A percentile compares a stretch with the other conserved stretches of the same genome.
Evolutionary conservation across 1,140 invertebrate species (phyloP).

Genomic region (Drosophila punjabiensis): DNA sequence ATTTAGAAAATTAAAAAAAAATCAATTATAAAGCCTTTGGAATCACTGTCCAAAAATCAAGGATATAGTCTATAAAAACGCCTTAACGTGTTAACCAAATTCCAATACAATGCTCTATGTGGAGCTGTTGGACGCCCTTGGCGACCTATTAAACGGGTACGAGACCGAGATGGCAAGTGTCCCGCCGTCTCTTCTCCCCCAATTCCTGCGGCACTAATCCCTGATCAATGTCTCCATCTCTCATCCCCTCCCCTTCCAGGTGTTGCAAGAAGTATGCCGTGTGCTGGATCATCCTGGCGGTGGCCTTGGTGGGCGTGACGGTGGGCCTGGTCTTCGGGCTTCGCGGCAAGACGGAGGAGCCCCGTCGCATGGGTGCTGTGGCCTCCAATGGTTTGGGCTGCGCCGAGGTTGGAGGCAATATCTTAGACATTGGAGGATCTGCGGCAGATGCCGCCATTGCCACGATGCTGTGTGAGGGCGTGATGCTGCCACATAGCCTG

Average conservation of each 20-base stretch:
- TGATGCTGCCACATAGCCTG: conserved; percentile 94
- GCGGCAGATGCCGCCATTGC: conserved; percentile 96
- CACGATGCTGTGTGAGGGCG: conserved; percentile 93
- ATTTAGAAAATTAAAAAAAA: no score
- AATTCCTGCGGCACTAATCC: not conserved
- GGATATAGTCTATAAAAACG: not conserved
- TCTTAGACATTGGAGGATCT: conserved; percentile 91
- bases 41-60: not conserved
- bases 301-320: conserved; percentile 56
- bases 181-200: not conserved
- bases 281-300: conserved; percentile 62
- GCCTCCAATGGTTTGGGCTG: conserved; percentile 92
- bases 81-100: no score
- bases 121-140: conserved; percentile 26
- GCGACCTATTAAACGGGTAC: conserved; percentile 48
- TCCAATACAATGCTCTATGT: conserved; percentile 31
- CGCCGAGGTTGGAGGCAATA: conserved; percentile 89
- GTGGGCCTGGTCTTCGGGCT: conserved; percentile 71
- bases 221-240: no score
- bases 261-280: conserved; percentile 66
- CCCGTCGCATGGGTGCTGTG: conserved; percentile 88
- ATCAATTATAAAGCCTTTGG: no score
- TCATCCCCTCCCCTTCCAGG: not conserved
- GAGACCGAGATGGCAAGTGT: conserved; percentile 36
- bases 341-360: conserved; percentile 19